Evolutionary conservation across 2,113 vertebrate genomes (phyloP), one percentile per base, ranked within the genome.

Genomic region (Trachemys scripta): DNA sequence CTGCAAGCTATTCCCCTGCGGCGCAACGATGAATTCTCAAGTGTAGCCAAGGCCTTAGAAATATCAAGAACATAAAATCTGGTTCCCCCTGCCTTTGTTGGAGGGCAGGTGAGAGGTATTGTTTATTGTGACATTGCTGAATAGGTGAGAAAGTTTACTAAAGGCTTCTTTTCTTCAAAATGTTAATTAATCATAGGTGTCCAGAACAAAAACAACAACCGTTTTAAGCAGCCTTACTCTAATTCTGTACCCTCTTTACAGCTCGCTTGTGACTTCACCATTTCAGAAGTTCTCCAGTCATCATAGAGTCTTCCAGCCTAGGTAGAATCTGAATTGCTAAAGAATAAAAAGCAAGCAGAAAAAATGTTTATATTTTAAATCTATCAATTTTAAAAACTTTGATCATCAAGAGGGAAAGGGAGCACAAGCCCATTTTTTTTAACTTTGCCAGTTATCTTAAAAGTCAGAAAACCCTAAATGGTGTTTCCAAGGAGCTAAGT

Each of bases 251-350:
- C 6, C 69, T n/a, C 11, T 50, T 86, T 20, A 2, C 13, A 24
- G 38, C 79, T 22, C 75, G 24, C 22, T 75, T 75, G 69, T 56
- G 24, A 90, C 59, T 17, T 38, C 13, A 24, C 83, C 31, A 85
- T 92, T 90, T 81, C 50, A 59, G 10, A 88, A 50, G 10, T 4
- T 86, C 10, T 85, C 72, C 10, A 81, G 20, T 90, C 2, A 88
- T 83, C 92, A 90, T 86, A 87, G 89, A 6, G 6, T 87, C 89
- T 95, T 94, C 54, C 72, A 87, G n/a, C 54, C 42, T 89, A 83
- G 3, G 69, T n/a, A 89, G 79, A 50, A 87, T 4, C 5, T 12
- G 12, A 20, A 79, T 82, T 94, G 90, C 90, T 93, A 80, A 29
- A n/a, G 25, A 69, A 45, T 90, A 96, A 11, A 92, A 90, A 51